Conservation (phyloP, 2,888 invertebrate genomes). For the Agrypnus murinus region DNA sequence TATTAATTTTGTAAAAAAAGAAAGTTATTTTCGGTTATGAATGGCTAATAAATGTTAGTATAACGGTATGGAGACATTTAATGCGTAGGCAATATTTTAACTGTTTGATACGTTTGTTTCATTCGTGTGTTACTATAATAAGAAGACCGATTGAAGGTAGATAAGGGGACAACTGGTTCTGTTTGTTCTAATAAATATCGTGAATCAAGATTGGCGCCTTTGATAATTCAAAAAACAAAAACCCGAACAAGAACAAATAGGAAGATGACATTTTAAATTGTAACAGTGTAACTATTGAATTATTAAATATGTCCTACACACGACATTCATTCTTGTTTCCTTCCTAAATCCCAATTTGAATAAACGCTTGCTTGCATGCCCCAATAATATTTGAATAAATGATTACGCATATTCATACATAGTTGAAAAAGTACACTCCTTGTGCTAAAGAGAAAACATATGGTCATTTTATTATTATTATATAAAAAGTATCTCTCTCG, state of each 20-base stretch:
- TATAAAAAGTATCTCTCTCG: conserved; percentile 44
- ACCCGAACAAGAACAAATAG: not conserved
- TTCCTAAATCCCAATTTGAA: not conserved
- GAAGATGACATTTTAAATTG: not conserved
- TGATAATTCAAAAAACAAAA: not conserved
- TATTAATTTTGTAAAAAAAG: conserved; percentile 6
- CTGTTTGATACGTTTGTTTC: too few relatives aligned
- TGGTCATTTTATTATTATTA: conserved; percentile 42
- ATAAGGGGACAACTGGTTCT: too few relatives aligned
- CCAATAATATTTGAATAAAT: conserved; percentile 34
- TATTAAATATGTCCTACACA: too few relatives aligned
- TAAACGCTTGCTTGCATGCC: conserved; percentile 27
- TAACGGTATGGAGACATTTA: too few relatives aligned
- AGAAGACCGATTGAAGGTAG: too few relatives aligned
- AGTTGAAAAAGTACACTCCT: conserved; percentile 34
- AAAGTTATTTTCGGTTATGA: not conserved
- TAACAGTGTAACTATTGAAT: too few relatives aligned
- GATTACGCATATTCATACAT: conserved; percentile 11
- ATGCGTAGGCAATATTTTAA: too few relatives aligned
- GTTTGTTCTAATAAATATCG: not conserved
- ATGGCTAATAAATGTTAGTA: too few relatives aligned
- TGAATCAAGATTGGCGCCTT: conserved; percentile 1
- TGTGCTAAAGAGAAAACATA: conserved; percentile 34
- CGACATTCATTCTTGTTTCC: not conserved
- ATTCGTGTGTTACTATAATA: too few relatives aligned